phyloP scores from a whole-genome alignment of 1,140 invertebrate genomes.

The Drosophila paulistorum region DNA sequence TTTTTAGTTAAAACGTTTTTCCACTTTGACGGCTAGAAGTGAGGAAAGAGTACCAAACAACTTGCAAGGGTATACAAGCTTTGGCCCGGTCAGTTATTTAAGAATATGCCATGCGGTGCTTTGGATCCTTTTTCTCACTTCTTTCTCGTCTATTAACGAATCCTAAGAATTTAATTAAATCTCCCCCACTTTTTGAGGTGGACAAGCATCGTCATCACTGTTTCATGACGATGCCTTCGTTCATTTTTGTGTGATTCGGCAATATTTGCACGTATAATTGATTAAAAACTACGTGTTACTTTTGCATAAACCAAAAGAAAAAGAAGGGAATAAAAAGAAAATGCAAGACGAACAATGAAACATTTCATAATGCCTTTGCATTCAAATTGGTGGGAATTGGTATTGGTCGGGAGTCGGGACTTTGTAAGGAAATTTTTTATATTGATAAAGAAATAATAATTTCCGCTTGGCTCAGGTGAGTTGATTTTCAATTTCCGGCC shows the following conservation, averaged over 20 bases:
- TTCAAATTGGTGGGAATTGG: conserved; percentile 15
- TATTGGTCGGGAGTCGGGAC: background rate
- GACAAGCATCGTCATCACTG: background rate
- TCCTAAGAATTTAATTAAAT: conserved; percentile 51
- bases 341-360: conserved; percentile 44
- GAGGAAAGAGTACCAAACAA: no score
- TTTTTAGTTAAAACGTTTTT: no score
- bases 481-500: conserved; percentile 79
- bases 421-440: conserved; percentile 30
- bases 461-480: conserved; percentile 60
- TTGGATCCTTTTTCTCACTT: background rate
- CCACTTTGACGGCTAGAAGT: no score
- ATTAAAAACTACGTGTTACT: conserved; percentile 70
- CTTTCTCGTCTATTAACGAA: conserved; percentile 10
- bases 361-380: conserved; percentile 31
- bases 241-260: conserved; percentile 17
- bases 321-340: conserved; percentile 1
- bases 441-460: conserved; percentile 80
- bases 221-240: background rate
- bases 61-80: no score
- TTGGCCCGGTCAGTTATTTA: background rate
- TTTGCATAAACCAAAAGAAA: conserved; percentile 49
- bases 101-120: background rate
- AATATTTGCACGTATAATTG: conserved; percentile 69
- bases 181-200: conserved; percentile 10